phyloP scores from a whole-genome alignment of 2,888 invertebrate genomes.

The Lepidochitona cinerea region DNA sequence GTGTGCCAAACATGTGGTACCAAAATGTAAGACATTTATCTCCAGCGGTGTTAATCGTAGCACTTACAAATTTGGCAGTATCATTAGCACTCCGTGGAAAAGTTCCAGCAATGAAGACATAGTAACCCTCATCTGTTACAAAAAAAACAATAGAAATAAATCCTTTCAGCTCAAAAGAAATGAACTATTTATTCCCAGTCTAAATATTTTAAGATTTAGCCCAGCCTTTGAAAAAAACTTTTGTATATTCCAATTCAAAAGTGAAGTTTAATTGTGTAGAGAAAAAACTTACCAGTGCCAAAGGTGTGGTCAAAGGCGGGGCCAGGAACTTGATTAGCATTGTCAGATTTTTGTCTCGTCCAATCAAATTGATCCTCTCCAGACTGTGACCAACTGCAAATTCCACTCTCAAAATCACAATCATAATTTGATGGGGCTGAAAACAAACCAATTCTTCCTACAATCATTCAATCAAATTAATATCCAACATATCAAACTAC shows the following conservation, averaged over 20 bases:
- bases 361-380: conserved; percentile 30
- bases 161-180: no score
- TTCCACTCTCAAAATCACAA: conserved; percentile 60
- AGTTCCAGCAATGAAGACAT: conserved; percentile 59
- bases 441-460: no score
- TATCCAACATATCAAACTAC: no score
- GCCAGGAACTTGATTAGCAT: conserved; percentile 26
- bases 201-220: no score
- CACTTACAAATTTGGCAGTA: conserved; percentile 37
- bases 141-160: neutral
- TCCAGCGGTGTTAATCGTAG: neutral
- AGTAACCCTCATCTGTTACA: conserved; percentile 43
- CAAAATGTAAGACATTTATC: conserved; percentile 57
- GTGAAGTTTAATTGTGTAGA: no score
- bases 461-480: no score
- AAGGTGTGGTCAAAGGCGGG: conserved; percentile 41
- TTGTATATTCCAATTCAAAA: no score
- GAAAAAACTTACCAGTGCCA: no score
- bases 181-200: no score
- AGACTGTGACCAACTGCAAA: conserved; percentile 58
- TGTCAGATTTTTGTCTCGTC: conserved; percentile 29
- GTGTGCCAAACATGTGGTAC: conserved; percentile 63
- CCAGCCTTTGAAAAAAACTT: no score
- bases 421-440: conserved; percentile 29
- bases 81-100: conserved; percentile 41